phyloP scores from a whole-genome alignment of 2,797 vertebrate genomes.

The Coracias cyanogaster region DNA sequence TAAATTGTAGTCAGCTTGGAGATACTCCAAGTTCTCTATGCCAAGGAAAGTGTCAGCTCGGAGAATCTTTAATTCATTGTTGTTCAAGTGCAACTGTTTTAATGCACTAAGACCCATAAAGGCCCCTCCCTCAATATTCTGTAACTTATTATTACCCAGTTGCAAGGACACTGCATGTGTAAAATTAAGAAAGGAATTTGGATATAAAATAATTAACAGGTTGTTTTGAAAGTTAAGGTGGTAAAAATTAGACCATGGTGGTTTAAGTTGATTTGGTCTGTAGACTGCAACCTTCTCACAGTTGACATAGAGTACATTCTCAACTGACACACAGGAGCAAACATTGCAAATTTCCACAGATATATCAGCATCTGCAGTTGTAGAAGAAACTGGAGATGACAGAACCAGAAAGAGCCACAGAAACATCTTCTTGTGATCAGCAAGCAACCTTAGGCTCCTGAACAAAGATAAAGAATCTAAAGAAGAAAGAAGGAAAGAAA shows the following conservation, averaged over 20 bases:
- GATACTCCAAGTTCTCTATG: constrained; percentile 99
- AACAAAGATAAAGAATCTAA: constrained; percentile 83
- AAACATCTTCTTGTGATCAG: constrained; percentile 98
- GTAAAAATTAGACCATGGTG: constrained; percentile 94
- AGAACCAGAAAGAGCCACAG: constrained; percentile 95
- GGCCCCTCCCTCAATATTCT: constrained; percentile 97
- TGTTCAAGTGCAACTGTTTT: constrained; percentile 98
- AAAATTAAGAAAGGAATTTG: constrained; percentile 97
- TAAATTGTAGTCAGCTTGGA: constrained; percentile 99
- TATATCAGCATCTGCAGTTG: constrained; percentile 88
- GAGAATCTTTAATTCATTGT: constrained; percentile 97
- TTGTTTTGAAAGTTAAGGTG: constrained; percentile 99
- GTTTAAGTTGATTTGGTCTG: constrained; percentile 94
- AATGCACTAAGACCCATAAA: constrained; percentile 94
- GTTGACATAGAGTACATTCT: constrained; percentile 98
- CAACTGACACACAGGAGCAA: constrained; percentile 97
- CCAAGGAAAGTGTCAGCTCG: constrained; percentile 97
- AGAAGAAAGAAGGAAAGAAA: constrained; percentile 76
- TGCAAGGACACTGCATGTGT: constrained; percentile 96
- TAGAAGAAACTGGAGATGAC: constrained; percentile 85
- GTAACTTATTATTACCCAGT: constrained; percentile 97
- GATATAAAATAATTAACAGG: constrained; percentile 94
- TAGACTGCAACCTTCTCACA: constrained; percentile 97
- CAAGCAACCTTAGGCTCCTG: constrained; percentile 83
- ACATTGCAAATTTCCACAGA: constrained; percentile 95